phyloP scores from a whole-genome alignment of 2,113 vertebrate genomes.

The Pseudorhombus dupliciocellatus region DNA sequence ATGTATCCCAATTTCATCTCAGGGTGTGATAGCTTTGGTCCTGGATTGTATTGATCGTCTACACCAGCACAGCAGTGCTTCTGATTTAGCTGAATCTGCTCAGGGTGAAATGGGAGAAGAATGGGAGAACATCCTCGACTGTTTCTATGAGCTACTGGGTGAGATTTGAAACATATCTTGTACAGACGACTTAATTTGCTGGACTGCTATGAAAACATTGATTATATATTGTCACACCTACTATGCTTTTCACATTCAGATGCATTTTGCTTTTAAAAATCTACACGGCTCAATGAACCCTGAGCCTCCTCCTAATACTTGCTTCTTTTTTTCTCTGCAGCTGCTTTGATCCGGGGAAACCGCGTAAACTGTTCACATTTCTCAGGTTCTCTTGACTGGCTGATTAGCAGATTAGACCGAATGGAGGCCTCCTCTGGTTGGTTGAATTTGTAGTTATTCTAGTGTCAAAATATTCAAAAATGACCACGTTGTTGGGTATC shows the following conservation, averaged over 20 bases:
- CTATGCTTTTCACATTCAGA: not conserved
- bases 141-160: slow-evolving; percentile 93
- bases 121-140: slow-evolving; percentile 88
- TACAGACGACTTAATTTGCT: not conserved
- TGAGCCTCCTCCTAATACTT: not conserved
- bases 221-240: not conserved
- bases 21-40: slow-evolving; percentile 93
- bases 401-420: slow-evolving; percentile 90
- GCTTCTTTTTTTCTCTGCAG: slow-evolving; percentile 63
- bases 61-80: slow-evolving; percentile 86
- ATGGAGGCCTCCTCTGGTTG: slow-evolving; percentile 92
- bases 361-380: slow-evolving; percentile 93
- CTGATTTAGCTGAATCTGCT: slow-evolving; percentile 85
- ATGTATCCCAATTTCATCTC: slow-evolving; percentile 8
- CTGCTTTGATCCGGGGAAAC: slow-evolving; percentile 91
- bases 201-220: not conserved
- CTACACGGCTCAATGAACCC: not conserved
- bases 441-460: slow-evolving; percentile 29
- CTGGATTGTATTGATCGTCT: slow-evolving; percentile 93
- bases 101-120: slow-evolving; percentile 85
- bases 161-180: slow-evolving; percentile 59
- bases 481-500: too few relatives aligned
- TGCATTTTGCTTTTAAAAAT: not conserved
- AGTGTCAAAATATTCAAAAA: not conserved
- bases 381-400: slow-evolving; percentile 92